Evolutionary conservation across 2,113 vertebrate genomes (phyloP), one percentile per base, ranked within the genome.

Genomic region (Spea multiplicata): DNA sequence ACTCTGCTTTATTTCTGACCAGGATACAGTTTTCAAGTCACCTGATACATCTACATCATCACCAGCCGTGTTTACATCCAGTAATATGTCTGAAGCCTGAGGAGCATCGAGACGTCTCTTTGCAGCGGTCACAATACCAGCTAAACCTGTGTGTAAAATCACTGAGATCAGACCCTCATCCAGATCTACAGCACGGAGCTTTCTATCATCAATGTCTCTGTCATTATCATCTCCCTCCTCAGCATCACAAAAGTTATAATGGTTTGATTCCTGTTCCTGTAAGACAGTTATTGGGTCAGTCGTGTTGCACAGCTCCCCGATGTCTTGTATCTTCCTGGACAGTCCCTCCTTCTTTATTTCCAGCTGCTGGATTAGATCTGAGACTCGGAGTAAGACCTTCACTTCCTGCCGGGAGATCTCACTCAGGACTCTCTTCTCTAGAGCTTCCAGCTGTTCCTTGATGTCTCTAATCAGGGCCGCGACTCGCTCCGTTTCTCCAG

Each of bases 1-100:
- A 30, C 53, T 66, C 49, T 66, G 77, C 8, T 57, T 66, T 5
- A n/a, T 30, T 5, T 46, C 61, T 44, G 70, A 79, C 5, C 13
- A 50, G 2, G 77, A 73, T 3, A 9, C 77, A 17, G 48, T 73
- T 67, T 79, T 79, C 13, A 72, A 8, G 61, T 79, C 70, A 6
- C n/a, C 48, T 6, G 70, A 72, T 44, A 79, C 14, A 59, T 6
- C 10, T 10, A 79, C 1, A 44, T 48, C n/a, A 59, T 73, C 44
- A 46, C 44, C 57, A 10, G 78, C 64, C 0, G 78, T 80, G 71
- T 80, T 50, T 6, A 57, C 3, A 17, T 48, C 74, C 0, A 76
- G 66, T 12, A 66, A 12, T 3, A 76, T 76, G 17, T 76, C 74
- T 66, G 59, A 9, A 59, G 55, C 12, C 6, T 59, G 9, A 5